Conservation (phyloP, 2,888 invertebrate species). For the Eudasyphora cyanicolor region DNA sequence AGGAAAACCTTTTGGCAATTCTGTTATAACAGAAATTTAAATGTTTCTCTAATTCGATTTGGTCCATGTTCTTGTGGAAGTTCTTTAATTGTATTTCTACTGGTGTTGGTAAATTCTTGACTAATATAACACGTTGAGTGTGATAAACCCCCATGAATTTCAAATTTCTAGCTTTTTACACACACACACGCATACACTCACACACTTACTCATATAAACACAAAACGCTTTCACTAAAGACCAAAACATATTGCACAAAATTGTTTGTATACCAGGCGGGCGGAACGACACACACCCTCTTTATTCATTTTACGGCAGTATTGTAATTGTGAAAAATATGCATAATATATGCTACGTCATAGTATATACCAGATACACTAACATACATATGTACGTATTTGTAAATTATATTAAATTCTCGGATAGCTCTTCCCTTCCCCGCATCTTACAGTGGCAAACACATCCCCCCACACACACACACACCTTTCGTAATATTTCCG, state of each 20-base stretch:
- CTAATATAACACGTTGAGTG: constrained; percentile 31
- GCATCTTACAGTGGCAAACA: neutral
- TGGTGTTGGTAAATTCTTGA: constrained; percentile 58
- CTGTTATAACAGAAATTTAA: too few species aligned
- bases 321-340: neutral
- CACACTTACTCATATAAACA: too few species aligned
- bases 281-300: constrained; percentile 8
- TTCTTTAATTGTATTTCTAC: constrained; percentile 11
- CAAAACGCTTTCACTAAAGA: constrained; percentile 14
- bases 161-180: neutral
- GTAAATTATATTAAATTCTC: constrained; percentile 21
- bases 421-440: neutral
- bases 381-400: neutral
- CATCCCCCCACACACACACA: neutral
- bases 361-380: neutral
- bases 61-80: neutral
- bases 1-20: neutral
- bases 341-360: constrained; percentile 14
- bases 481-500: constrained; percentile 13
- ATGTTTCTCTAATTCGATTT: neutral
- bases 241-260: constrained; percentile 16
- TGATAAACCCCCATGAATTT: neutral
- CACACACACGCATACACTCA: neutral
- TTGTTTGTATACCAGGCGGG: neutral
- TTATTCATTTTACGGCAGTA: neutral